A percentile compares a stretch with the other conserved stretches of the same genome.
phyloP scores from a whole-genome alignment of 1,140 invertebrate genomes.

The Drosophila rufa region DNA sequence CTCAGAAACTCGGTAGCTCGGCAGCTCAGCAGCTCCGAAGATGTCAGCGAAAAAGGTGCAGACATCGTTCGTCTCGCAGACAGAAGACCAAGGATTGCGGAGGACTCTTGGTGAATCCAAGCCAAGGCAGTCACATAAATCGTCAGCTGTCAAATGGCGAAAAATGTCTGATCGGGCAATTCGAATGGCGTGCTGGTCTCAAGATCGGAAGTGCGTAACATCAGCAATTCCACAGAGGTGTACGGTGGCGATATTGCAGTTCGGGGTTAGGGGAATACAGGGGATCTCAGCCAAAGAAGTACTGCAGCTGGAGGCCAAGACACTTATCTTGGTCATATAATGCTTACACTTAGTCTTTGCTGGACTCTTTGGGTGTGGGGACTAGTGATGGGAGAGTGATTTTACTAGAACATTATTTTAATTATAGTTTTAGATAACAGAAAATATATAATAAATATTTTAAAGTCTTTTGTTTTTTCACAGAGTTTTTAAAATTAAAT shows the following conservation, averaged over 20 bases:
- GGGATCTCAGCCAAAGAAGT: background rate
- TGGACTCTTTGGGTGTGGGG: background rate
- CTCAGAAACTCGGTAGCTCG: conserved; percentile 2
- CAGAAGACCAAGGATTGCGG: conserved; percentile 12
- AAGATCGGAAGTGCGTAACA: conserved; percentile 79
- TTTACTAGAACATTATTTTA: background rate
- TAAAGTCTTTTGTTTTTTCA: too few relatives aligned
- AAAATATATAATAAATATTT: too few relatives aligned
- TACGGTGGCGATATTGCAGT: conserved; percentile 6
- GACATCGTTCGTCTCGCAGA: conserved; percentile 46
- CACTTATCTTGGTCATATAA: conserved; percentile 74
- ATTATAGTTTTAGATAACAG: background rate
- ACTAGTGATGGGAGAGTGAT: conserved; percentile 23
- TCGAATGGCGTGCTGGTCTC: conserved; percentile 59
- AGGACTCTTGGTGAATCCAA: background rate
- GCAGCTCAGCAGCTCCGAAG: conserved; percentile 28
- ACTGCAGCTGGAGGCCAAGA: conserved; percentile 22
- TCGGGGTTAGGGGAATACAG: background rate
- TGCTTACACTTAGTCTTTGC: conserved; percentile 69
- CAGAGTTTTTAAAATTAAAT: too few relatives aligned
- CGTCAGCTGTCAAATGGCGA: conserved; percentile 82
- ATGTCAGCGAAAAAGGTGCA: conserved; percentile 45
- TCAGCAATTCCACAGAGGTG: conserved; percentile 40
- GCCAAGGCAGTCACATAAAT: conserved; percentile 76
- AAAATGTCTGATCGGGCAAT: conserved; percentile 62